Evolutionary conservation across 2,888 invertebrate species (phyloP).

Genomic region (Drosophila parthenogenetica): DNA sequence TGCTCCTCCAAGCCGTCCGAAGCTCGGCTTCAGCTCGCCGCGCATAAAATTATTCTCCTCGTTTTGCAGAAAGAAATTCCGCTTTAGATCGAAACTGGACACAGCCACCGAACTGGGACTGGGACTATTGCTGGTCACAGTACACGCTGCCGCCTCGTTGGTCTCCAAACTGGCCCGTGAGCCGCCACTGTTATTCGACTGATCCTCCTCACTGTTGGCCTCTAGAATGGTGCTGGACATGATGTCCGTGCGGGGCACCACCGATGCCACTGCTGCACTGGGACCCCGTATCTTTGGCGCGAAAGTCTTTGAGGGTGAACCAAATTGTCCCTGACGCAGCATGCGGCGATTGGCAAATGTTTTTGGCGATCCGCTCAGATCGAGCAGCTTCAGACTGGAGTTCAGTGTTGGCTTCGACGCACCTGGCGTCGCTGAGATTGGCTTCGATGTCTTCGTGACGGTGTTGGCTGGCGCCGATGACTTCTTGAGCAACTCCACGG

Average conservation of each 20-base stretch:
- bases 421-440: conserved; percentile 30
- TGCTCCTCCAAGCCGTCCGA: conserved; percentile 40
- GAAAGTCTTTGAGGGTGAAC: conserved; percentile 87
- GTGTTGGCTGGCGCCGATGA: conserved; percentile 58
- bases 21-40: conserved; percentile 81
- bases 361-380: conserved; percentile 90
- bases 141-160: conserved; percentile 39
- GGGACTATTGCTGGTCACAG: conserved; percentile 40
- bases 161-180: conserved; percentile 86
- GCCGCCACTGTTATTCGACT: conserved; percentile 88
- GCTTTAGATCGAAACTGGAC: conserved; percentile 82
- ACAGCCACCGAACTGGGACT: conserved; percentile 54
- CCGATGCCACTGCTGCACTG: conserved; percentile 56
- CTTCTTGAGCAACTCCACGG: conserved; percentile 91
- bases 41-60: conserved; percentile 85
- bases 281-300: conserved; percentile 88
- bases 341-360: conserved; percentile 88
- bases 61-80: conserved; percentile 84
- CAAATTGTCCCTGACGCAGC: conserved; percentile 85
- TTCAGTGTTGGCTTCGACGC: conserved; percentile 72
- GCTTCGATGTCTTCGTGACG: conserved; percentile 30
- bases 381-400: conserved; percentile 88
- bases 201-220: conserved; percentile 91
- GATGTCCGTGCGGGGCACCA: conserved; percentile 89
- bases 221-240: conserved; percentile 94